Evolutionary conservation across 2,113 vertebrate genomes (phyloP), one percentile per base, ranked within the genome.

Genomic region (Corythornis madagascariensis): DNA sequence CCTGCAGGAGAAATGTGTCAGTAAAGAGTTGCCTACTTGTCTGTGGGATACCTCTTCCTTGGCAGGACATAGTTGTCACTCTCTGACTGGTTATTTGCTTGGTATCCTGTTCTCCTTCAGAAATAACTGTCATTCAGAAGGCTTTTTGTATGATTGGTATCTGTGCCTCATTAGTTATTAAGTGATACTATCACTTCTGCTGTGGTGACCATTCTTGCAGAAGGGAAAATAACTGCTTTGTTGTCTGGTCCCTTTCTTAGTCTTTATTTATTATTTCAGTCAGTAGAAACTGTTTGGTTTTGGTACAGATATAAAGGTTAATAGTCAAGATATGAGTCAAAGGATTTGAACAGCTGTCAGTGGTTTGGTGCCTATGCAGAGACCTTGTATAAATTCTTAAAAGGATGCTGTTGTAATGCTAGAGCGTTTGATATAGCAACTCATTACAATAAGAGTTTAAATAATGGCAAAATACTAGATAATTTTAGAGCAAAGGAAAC

Each of bases 21-120:
- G 38, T 93, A 78, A 80, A 75, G 86, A 93, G 52, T 73, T 87
- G 56, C 56, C 90, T 74, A 38, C 31, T 91, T 77, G 45, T 28
- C 47, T 90, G 42, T 4, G 8, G 67, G 43, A 70, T 77, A 9
- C 28, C 48, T 83, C 17, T 80, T 90, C 59, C 53, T 92, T 3
- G 1, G 24, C 70, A 91, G 57, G 76, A 65, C 40, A 29, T 52
- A 71, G 40, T 77, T 95, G 74, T 94, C 80, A 74, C 42, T 93
- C 28, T 60, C 45, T 67, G 40, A 60, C 43, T 40, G 47, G 22
- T 64, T 82, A 63, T 43, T 94, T 83, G 52, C 57, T 71, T 91
- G 69, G 61, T 69, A 81, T 77, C 28, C 80, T 63, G 26, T 61
- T 92, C 28, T 79, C 45, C 42, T n/a, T 75, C 78, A 72, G 82